phyloP scores from a whole-genome alignment of 2,888 invertebrate genomes.

The Mimachlamys varia region DNA sequence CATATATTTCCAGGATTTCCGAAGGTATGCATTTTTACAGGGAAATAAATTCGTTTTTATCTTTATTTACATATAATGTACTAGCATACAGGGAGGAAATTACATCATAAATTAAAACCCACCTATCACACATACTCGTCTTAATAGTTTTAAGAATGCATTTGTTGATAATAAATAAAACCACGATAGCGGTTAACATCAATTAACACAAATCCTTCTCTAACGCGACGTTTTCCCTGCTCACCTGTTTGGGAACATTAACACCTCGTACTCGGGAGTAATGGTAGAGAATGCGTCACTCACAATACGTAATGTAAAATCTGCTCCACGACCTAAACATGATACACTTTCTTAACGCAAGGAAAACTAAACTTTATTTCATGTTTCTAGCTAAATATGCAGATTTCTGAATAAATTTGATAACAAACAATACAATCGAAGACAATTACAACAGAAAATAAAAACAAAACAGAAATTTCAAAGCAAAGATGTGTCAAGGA shows the following conservation, averaged over 20 bases:
- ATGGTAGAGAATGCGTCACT: not conserved
- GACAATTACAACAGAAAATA: not conserved
- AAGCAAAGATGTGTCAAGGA: no score
- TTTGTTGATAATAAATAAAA: constrained; percentile 10
- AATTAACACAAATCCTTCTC: not conserved
- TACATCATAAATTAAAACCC: not conserved
- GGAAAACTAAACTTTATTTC: not conserved
- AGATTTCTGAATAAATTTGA: no score
- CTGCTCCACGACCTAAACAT: not conserved
- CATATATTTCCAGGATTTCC: no score
- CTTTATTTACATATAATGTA: no score
- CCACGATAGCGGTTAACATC: not conserved
- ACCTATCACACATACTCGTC: not conserved
- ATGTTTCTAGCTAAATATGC: not conserved
- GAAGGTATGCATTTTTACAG: no score
- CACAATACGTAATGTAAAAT: not conserved
- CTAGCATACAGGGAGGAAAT: no score
- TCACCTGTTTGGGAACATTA: constrained; percentile 8
- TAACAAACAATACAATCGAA: not conserved
- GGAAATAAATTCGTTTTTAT: no score
- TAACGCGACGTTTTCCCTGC: not conserved
- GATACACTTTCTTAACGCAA: not conserved
- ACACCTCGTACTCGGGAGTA: not conserved
- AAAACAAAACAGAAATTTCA: not conserved
- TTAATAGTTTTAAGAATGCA: not conserved